Evolutionary conservation across 2,113 vertebrate species (phyloP).

Genomic region (Heterotis niloticus): DNA sequence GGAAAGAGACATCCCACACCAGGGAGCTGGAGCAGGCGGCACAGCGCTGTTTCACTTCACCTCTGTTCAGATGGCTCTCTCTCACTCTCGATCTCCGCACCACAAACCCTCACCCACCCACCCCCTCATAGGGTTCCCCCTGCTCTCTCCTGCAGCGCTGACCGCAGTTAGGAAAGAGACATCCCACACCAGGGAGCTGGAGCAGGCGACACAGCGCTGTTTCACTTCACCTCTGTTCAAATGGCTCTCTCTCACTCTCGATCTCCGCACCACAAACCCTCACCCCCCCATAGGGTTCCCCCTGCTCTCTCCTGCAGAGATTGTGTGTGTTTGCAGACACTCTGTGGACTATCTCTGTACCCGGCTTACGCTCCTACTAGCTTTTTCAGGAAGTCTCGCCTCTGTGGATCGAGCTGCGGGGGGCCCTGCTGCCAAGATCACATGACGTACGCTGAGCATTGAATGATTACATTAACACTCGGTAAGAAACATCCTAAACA

Average conservation of each 20-base stretch:
- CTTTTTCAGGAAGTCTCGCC: neutral
- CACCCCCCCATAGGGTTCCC: slow-evolving; percentile 17
- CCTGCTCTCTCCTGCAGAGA: too few species aligned
- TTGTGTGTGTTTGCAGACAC: neutral
- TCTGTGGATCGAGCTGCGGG: neutral
- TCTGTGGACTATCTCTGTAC: slow-evolving; percentile 17
- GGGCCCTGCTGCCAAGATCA: slow-evolving; percentile 32
- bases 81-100: too few species aligned
- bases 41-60: neutral
- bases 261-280: neutral
- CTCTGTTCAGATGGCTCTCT: too few species aligned
- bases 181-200: slow-evolving; percentile 29
- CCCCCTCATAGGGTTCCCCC: slow-evolving; percentile 19
- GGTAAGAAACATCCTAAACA: neutral
- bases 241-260: too few species aligned
- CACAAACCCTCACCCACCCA: neutral
- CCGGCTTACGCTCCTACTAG: neutral
- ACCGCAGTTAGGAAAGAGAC: neutral
- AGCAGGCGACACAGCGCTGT: slow-evolving; percentile 34
- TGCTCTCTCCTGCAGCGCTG: too few species aligned
- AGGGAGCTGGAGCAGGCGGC: slow-evolving; percentile 40
- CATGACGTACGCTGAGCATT: slow-evolving; percentile 22
- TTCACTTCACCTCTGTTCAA: too few species aligned
- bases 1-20: neutral
- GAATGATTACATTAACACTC: neutral